Evolutionary conservation across 2,113 vertebrate genomes (phyloP), one percentile per base, ranked within the genome.

Genomic region (Polypterus senegalus): DNA sequence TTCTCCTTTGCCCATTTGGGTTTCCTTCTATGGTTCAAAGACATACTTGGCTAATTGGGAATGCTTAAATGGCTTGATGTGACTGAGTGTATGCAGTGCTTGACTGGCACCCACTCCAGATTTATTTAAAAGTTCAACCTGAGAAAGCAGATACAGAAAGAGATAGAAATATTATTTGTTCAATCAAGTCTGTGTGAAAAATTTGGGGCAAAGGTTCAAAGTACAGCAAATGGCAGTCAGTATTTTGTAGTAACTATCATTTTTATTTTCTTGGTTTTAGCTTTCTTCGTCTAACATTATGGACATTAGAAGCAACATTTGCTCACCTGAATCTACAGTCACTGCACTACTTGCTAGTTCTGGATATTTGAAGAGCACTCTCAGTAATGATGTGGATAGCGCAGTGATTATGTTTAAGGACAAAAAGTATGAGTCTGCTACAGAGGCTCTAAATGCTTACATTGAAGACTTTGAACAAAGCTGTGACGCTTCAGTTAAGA

Each of bases 401-500:
- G 59, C 62, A 57, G 71, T 73, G 7, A 78, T 92, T 67, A 74
- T 48, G 56, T 96, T 88, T 73, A 86, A 82, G 66, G 76, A 89
- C 68, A 82, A 77, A 68, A 57, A 74, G 10, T 96, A 92, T 53
- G 74, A 73, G 9, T 96, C 93, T 0, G 92, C 92, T 3, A 85
- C 91, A 0, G 81, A 86, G 3, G 92, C 92, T 2, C 56, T 97
- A 48, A 87, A 96, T 5, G 92, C 89, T 4, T 97, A 97, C 69
- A 96, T 96, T 46, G 65, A 83, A 48, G 92, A 96, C 63, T 94
- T 89, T 62, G 76, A 95, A 52, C 71, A 65, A 63, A 83, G 76
- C 48, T 69, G 55, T 47, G 59, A 47, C 2, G 75, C 67, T 52
- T 48, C 73, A 1, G 46, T 49, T 9, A 3, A 48, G 2, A 67